These are phyloP conservation scores for Apostichopus californicus DNA, from an alignment of 35 echinoderm and acorn worm genomes.

Conservation along the genomic window DNA sequence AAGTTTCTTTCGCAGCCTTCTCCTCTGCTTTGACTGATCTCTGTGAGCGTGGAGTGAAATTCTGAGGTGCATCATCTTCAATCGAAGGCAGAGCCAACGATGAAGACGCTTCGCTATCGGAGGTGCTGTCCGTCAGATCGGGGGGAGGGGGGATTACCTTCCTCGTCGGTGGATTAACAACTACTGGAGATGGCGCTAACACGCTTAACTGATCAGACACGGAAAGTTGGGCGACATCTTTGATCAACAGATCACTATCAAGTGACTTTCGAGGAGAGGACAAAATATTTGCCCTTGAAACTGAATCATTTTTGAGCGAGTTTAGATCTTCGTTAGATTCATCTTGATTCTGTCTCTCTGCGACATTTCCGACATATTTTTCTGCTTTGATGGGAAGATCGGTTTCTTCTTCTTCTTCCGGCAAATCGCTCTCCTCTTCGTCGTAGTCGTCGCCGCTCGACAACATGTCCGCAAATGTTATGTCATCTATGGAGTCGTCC, in stretches of 20 bases:
- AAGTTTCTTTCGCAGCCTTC: not conserved
- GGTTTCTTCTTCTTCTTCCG: conserved; percentile 2
- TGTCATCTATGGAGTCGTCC: conserved; percentile 47
- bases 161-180: not conserved
- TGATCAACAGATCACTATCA: not conserved
- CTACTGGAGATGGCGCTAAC: conserved; percentile 16
- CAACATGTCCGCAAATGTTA: conserved; percentile 45
- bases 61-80: not conserved
- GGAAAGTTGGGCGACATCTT: not conserved
- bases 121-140: not conserved
- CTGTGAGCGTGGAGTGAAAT: not conserved
- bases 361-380: not conserved
- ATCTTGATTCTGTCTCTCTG: not conserved
- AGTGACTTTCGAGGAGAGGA: not conserved
- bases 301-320: not conserved
- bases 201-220: not conserved
- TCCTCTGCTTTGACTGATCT: not conserved
- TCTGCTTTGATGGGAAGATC: too few species aligned
- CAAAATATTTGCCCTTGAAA: not conserved
- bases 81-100: conserved; percentile 23
- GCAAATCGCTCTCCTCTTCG: not conserved
- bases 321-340: not conserved
- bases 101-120: not conserved
- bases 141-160: not conserved
- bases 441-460: conserved; percentile 35